Conservation (phyloP, 2,888 invertebrate genomes). For the Ephialtes manifestator region DNA sequence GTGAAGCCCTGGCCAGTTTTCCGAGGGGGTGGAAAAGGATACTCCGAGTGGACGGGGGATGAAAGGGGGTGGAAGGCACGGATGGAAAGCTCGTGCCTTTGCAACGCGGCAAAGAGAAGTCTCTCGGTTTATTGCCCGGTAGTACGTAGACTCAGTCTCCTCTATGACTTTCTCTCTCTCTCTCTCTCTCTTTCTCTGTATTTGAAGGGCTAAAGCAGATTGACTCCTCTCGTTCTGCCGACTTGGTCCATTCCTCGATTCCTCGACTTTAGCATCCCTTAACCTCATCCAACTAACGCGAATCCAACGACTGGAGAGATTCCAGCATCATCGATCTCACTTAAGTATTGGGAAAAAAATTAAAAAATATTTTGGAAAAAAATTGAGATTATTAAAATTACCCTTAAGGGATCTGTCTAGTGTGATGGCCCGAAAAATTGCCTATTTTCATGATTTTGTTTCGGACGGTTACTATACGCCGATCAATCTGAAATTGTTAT, state of each 20-base stretch:
- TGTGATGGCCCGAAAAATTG: no score
- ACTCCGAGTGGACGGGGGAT: conserved; percentile 66
- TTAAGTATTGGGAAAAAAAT: neutral
- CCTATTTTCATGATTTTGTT: no score
- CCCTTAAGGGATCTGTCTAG: no score
- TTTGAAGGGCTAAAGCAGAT: conserved; percentile 62
- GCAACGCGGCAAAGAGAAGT: conserved; percentile 74
- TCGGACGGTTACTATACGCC: no score
- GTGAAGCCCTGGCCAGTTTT: conserved; percentile 54
- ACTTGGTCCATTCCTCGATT: conserved; percentile 27
- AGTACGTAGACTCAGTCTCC: conserved; percentile 55
- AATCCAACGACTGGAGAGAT: conserved; percentile 4
- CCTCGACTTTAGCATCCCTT: conserved; percentile 20
- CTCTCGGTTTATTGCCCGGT: conserved; percentile 75
- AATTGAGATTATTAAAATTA: no score
- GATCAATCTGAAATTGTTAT: no score
- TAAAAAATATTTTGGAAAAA: neutral
- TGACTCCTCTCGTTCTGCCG: conserved; percentile 61
- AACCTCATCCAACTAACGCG: neutral
- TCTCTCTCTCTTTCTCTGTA: conserved; percentile 7
- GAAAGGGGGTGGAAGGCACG: conserved; percentile 70
- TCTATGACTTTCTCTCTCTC: conserved; percentile 56
- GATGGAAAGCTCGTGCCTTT: conserved; percentile 71
- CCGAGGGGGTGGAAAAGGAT: conserved; percentile 55
- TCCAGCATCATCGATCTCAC: neutral